These are phyloP conservation scores for Scolopax bukidnonensis DNA, from an alignment of 2,797 vertebrate species.

Conservation along the genomic window DNA sequence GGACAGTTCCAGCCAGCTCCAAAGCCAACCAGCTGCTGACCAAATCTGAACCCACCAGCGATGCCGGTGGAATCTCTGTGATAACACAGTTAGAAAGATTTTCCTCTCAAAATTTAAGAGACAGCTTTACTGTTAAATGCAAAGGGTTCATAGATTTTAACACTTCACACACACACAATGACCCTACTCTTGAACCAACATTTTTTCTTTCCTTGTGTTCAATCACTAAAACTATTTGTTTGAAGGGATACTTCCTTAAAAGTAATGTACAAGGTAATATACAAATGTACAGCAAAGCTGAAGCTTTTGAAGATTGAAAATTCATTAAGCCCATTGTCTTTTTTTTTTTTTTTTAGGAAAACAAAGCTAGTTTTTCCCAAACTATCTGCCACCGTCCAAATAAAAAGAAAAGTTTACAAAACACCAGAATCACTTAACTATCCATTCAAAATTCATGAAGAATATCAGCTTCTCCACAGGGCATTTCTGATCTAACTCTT, in stretches of 20 bases:
- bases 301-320: no score
- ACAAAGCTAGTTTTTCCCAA: background rate
- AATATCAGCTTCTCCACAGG: background rate
- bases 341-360: background rate
- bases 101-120: background rate
- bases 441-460: background rate
- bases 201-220: background rate
- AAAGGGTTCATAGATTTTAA: background rate
- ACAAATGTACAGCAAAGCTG: background rate
- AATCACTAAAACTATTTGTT: background rate
- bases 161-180: fast-evolving
- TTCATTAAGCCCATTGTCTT: background rate
- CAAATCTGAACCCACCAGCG: background rate
- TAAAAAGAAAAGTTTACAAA: background rate
- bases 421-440: background rate
- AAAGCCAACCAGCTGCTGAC: fast-evolving
- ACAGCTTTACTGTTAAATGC: background rate
- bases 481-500: background rate
- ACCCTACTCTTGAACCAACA: background rate
- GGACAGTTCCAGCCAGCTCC: background rate
- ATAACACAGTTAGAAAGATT: background rate
- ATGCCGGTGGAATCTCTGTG: background rate
- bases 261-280: background rate
- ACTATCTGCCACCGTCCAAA: background rate
- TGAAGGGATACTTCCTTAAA: background rate